Base-by-base conservation (phyloP, 2,797 vertebrate species). In the Chaetophractus vellerosus region DNA sequence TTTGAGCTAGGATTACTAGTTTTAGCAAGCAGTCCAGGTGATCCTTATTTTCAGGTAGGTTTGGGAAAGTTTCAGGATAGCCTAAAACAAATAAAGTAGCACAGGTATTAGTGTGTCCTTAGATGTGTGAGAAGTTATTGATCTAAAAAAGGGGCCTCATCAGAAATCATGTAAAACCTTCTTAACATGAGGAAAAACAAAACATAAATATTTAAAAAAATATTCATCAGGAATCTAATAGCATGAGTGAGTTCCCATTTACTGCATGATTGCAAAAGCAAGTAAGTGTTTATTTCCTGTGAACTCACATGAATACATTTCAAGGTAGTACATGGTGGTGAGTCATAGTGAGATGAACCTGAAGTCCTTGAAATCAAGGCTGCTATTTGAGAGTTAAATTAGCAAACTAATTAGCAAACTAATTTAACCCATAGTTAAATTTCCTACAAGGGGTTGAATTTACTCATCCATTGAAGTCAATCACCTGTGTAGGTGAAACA, bases 101-200 rank as follows among this genome's bases (percentile, higher is more conserved):
- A 68, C 23, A 85, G 26, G 2, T 33, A 55, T 52, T 78, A 83
- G 6, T 38, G 66, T 66, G n/a, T 79, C 90, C 21, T 59, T 68
- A 19, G 9, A 19, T 55, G 9, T 52, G n/a, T 55, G 18, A 6
- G 28, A 86, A 68, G 75, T 75, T 76, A 45, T 26, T 52, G 50
- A 80, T 52, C 21, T 85, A 72, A 36, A 72, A 48, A 71, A 90
- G 36, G 12, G 41, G 24, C 48, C 9, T 64, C 6, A 68, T 90
- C 12, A 75, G 71, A 95, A 93, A 75, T 45, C 41, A 90, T 55
- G 21, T 90, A 87, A 87, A 87, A 36, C 21, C 19, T 71, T 69
- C 59, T 63, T 75, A 57, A 59, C 36, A 95, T 28, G 63, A 36
- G 14, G 33, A 26, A 82, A 68, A 31, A 74, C 14, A 63, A 69